Base-by-base conservation (phyloP, 2,113 vertebrate genomes). In the Corythornis vintsioides region DNA sequence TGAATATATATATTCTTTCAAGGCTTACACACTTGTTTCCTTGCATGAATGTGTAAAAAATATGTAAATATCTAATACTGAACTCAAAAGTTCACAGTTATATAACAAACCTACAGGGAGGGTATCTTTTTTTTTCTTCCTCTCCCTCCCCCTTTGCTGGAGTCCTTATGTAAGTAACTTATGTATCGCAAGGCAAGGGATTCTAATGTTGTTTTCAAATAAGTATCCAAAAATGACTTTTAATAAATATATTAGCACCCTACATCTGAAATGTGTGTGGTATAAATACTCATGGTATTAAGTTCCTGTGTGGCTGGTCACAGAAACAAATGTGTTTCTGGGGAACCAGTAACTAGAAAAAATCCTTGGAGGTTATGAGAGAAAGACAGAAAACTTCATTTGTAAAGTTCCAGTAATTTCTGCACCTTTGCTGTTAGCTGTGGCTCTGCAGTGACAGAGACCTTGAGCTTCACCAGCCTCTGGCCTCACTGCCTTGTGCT, bases 51-150 rank as follows among this genome's bases (percentile, higher is more conserved):
- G n/a, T 83, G 79, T 91, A 48, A 52, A 47, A 83, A 60, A 33
- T 9, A 35, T 86, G 81, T 94, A 93, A 96, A 95, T 96, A 95
- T 94, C 93, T 96, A 93, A 91, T 92, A 71, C 15, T 17, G 50
- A 40, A 55, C 78, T 73, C 78, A 25, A 20, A 71, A 92, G 89
- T 20, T 77, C 78, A 14, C 47, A 55, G 79, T 95, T 95, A 74
- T 10, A n/a, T 95, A 96, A 94, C 56, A 15, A 88, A 76, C 64
- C 84, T 66, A 77, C 64, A 73, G 94, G 92, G 92, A 95, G 17
- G 6, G 25, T 47, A 42, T 43, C 29, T 69, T 48, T 8, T 24
- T 45, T 43, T 21, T 8, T 19, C 21, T 19, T 25, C 25, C 6
- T 10, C 16, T 5, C 3, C n/a, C 40, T 14, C 15, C 18, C 5